phyloP scores from a whole-genome alignment of 2,888 invertebrate species.

The Rhopalosiphum nymphaeae region DNA sequence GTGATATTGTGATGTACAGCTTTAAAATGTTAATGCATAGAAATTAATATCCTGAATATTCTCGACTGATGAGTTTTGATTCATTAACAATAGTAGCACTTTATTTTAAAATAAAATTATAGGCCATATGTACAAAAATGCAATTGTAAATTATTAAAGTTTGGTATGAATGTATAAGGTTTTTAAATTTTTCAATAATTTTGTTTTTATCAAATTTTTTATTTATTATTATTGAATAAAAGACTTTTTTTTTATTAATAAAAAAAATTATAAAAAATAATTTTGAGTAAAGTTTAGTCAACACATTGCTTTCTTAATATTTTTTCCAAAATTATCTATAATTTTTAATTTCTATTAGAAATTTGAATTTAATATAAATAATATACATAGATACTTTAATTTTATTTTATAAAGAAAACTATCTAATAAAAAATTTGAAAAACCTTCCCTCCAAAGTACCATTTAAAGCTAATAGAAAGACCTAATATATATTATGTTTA shows the following conservation, averaged over 20 bases:
- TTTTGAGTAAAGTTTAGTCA: background rate
- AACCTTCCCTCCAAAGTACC: background rate
- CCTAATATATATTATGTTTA: background rate
- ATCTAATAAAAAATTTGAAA: background rate
- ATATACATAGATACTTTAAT: background rate
- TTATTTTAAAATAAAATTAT: background rate
- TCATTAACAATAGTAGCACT: background rate
- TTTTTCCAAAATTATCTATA: background rate
- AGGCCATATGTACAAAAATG: background rate
- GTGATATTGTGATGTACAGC: slow-evolving; percentile 56
- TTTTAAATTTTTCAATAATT: background rate
- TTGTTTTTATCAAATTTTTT: background rate
- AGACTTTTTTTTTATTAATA: background rate
- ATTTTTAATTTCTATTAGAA: no score
- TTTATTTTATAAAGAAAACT: background rate
- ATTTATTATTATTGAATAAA: background rate
- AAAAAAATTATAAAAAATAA: background rate
- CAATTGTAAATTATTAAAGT: background rate
- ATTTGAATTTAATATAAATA: background rate
- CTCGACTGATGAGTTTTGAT: background rate
- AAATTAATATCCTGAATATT: background rate
- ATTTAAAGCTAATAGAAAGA: no score
- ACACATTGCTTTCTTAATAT: background rate
- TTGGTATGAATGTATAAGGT: background rate
- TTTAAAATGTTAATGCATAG: slow-evolving; percentile 17